A percentile compares a stretch with the other conserved stretches of the same genome.
These are phyloP conservation scores for Drosophila sp. DNA, from an alignment of 1,140 invertebrate species.

Conservation along the genomic window DNA sequence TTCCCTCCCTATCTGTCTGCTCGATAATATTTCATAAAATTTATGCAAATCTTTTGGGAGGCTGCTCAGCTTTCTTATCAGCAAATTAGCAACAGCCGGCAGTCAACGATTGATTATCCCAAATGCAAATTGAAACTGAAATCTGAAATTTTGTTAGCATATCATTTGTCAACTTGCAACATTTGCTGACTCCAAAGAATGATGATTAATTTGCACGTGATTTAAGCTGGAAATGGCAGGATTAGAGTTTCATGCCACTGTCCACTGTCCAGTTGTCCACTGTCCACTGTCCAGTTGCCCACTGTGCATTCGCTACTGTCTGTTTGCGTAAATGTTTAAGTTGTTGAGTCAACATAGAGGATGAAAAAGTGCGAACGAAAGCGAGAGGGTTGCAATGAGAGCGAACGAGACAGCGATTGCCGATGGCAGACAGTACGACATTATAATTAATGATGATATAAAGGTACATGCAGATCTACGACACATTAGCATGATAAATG, in stretches of 20 bases:
- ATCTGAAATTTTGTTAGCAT: slow-evolving; percentile 9
- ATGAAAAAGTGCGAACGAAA: not conserved
- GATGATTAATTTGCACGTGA: slow-evolving; percentile 50
- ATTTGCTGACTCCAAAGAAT: slow-evolving; percentile 20
- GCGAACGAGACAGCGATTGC: not conserved
- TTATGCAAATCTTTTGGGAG: slow-evolving; percentile 44
- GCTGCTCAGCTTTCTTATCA: slow-evolving; percentile 42
- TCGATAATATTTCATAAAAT: slow-evolving; percentile 32
- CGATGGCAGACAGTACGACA: slow-evolving; percentile 36
- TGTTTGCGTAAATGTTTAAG: slow-evolving; percentile 76
- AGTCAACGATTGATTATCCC: slow-evolving; percentile 70
- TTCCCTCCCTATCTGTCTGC: not conserved
- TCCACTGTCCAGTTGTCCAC: slow-evolving; percentile 19
- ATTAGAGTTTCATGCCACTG: slow-evolving; percentile 31
- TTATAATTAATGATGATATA: slow-evolving; percentile 74
- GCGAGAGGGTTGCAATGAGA: not conserved
- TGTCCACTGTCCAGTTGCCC: slow-evolving; percentile 7
- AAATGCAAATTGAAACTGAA: slow-evolving; percentile 75
- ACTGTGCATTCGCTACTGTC: slow-evolving; percentile 46
- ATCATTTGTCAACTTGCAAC: slow-evolving; percentile 21
- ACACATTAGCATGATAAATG: slow-evolving; percentile 79
- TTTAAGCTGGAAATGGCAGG: slow-evolving; percentile 32
- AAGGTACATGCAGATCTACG: slow-evolving; percentile 32
- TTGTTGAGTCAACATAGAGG: slow-evolving; percentile 73
- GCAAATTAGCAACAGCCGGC: slow-evolving; percentile 49